These are phyloP conservation scores for Alviniconcha marisindica DNA, from an alignment of 1,140 invertebrate species.

Conservation along the genomic window DNA sequence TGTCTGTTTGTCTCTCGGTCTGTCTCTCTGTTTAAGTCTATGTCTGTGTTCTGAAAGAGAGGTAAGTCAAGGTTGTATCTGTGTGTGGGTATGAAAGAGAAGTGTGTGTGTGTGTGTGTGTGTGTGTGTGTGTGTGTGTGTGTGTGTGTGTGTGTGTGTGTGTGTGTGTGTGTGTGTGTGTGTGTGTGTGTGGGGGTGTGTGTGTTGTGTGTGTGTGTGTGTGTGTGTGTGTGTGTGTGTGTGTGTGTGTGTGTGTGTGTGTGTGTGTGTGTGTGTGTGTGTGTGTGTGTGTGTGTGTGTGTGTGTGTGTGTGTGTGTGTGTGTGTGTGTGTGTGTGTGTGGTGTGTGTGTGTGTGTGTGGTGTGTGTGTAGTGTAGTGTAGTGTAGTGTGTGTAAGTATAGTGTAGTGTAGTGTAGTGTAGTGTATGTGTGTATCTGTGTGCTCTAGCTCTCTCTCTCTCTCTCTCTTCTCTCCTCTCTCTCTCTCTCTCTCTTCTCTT, in stretches of 20 bases:
- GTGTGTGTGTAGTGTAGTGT: background rate
- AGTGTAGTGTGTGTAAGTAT: background rate
- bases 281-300: conserved; percentile 15
- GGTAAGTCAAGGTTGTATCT: too few species aligned
- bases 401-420: background rate
- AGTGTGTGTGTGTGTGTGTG: too few species aligned
- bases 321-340: background rate
- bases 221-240: conserved; percentile 17
- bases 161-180: too few species aligned
- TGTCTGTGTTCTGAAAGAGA: conserved; percentile 4
- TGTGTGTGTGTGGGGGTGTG: too few species aligned
- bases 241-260: conserved; percentile 27
- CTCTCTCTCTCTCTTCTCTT: background rate
- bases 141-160: too few species aligned
- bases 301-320: background rate
- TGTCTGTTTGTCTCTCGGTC: background rate
- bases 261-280: conserved; percentile 38
- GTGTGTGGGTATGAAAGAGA: too few species aligned
- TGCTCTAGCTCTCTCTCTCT: too few species aligned
- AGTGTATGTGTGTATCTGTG: background rate
- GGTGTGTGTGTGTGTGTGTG: background rate
- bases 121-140: too few species aligned
- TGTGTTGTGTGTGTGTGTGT: too few species aligned
- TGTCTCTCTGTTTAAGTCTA: background rate
- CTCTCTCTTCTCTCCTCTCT: too few species aligned